phyloP scores from a whole-genome alignment of 2,113 vertebrate genomes.

The Alethe castanea region DNA sequence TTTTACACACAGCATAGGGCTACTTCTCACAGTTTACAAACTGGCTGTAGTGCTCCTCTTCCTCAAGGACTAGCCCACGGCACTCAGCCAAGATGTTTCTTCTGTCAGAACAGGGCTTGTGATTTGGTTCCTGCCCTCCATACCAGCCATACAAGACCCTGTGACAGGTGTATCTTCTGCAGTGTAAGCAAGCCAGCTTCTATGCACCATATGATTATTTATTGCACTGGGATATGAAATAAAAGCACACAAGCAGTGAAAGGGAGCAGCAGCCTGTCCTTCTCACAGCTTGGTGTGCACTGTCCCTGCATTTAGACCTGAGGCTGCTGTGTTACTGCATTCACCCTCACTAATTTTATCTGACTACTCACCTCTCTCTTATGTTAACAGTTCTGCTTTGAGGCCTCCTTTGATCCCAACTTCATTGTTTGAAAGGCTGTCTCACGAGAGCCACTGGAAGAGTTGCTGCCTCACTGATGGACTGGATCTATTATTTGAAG shows the following conservation, averaged over 20 bases:
- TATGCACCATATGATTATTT: accelerated
- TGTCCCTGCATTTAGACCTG: not conserved
- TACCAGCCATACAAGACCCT: not conserved
- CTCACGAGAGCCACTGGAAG: not conserved
- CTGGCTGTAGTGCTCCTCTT: not conserved
- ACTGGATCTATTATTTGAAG: not conserved
- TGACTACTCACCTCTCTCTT: not conserved
- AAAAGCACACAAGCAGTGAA: not conserved
- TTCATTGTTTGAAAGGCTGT: not conserved
- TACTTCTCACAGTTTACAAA: not conserved
- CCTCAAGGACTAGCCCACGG: not conserved
- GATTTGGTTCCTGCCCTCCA: not conserved
- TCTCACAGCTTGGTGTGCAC: not conserved
- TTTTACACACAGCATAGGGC: not conserved
- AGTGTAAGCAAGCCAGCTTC: not conserved
- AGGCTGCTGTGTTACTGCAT: not conserved
- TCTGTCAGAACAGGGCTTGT: not conserved
- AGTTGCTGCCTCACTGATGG: not conserved
- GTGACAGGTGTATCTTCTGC: not conserved
- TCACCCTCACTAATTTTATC: not conserved
- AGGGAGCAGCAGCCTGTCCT: not conserved
- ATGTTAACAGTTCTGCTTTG: not conserved
- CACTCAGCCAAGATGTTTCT: not conserved
- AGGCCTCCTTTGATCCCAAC: not conserved
- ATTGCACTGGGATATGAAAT: not conserved